These are phyloP conservation scores for Steatocranus sp. DNA, from an alignment of 2,797 vertebrate genomes.

Conservation along the genomic window DNA sequence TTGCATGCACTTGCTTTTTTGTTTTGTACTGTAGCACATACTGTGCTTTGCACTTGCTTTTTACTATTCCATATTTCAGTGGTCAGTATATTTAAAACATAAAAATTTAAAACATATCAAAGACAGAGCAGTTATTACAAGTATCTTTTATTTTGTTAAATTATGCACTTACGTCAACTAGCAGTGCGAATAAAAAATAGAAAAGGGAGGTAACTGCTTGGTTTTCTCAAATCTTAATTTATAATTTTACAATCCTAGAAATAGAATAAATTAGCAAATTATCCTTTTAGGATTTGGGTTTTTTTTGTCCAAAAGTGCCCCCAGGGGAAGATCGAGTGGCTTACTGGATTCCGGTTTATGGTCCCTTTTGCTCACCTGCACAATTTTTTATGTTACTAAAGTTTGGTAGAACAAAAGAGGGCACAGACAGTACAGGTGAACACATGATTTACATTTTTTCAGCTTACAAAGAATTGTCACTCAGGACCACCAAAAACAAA, in stretches of 20 bases:
- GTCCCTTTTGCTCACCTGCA: constrained; percentile 86
- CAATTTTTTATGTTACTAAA: constrained; percentile 94
- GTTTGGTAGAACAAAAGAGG: constrained; percentile 78
- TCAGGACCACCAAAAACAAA: background rate
- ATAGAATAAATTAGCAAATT: background rate
- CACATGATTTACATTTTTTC: background rate
- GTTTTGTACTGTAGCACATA: background rate
- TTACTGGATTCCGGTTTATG: constrained; percentile 90
- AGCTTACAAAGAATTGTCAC: background rate
- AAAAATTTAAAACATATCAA: background rate
- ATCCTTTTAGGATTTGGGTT: background rate
- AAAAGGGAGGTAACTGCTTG: background rate
- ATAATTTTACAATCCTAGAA: background rate
- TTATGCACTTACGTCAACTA: background rate
- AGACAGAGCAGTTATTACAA: background rate
- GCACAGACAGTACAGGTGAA: constrained; percentile 81
- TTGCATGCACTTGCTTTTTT: background rate
- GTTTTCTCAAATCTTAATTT: background rate
- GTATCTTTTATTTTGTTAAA: background rate
- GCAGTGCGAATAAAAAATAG: background rate
- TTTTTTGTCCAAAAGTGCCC: constrained; percentile 5
- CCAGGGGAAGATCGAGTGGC: constrained; percentile 78
- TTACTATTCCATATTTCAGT: background rate
- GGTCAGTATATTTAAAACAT: background rate
- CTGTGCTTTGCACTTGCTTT: background rate